A percentile compares a stretch with the other conserved stretches of the same genome.
These are phyloP conservation scores for Diachasmimorpha longicaudata DNA, from an alignment of 1,140 invertebrate species.

Conservation along the genomic window DNA sequence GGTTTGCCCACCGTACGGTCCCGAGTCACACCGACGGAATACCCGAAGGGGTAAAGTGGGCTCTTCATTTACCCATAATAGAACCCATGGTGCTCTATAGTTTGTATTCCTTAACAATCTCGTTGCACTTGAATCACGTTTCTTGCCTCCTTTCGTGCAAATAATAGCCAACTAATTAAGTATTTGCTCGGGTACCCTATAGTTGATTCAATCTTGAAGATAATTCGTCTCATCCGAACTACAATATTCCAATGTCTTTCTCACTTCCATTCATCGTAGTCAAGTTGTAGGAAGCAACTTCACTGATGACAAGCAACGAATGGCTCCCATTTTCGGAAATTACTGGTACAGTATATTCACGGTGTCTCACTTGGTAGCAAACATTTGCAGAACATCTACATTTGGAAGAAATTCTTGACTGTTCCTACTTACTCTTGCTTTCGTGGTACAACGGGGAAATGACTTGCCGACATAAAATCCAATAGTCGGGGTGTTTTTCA, in stretches of 20 bases:
- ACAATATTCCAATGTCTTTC: neutral
- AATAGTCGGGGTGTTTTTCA: no score
- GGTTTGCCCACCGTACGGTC: no score
- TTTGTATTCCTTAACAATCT: constrained; percentile 7
- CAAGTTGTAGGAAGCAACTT: neutral
- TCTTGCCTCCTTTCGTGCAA: constrained; percentile 31
- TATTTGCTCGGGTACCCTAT: constrained; percentile 50
- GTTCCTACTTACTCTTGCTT: neutral
- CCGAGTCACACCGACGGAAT: no score
- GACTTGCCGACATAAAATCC: neutral
- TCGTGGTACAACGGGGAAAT: neutral
- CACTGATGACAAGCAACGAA: constrained; percentile 11
- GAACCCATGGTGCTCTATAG: constrained; percentile 25
- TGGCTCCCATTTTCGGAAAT: constrained; percentile 15
- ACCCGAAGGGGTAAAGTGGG: neutral
- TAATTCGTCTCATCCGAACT: constrained; percentile 40
- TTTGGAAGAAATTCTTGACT: neutral
- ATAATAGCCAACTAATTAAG: constrained; percentile 52
- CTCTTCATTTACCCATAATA: constrained; percentile 35
- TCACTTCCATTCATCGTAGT: neutral
- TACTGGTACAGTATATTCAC: neutral
- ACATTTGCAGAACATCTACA: constrained; percentile 11
- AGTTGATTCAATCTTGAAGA: constrained; percentile 46
- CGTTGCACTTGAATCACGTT: neutral
- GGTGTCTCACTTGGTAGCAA: constrained; percentile 6